Evolutionary conservation across 2,113 vertebrate species (phyloP).

Genomic region (Stegostoma tigrinum): DNA sequence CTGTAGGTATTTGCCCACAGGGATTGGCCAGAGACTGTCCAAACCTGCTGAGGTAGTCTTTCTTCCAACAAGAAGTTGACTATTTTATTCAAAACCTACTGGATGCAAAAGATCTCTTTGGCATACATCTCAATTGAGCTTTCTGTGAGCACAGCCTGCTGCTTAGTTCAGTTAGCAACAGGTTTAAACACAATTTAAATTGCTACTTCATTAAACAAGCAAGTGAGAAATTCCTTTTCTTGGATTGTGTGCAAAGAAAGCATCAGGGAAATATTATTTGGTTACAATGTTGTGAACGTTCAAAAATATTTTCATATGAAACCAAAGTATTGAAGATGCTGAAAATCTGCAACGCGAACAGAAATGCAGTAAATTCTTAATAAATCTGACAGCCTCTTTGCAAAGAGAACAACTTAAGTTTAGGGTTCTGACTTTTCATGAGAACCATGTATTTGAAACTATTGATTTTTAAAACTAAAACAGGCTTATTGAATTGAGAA

Average conservation of each 20-base stretch:
- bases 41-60: neutral
- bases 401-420: neutral
- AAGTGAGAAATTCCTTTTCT: neutral
- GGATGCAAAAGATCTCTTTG: neutral
- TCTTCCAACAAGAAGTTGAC: neutral
- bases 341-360: neutral
- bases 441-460: neutral
- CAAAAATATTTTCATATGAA: neutral
- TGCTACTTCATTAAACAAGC: neutral
- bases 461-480: neutral
- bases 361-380: neutral
- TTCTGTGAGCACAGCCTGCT: neutral
- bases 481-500: neutral
- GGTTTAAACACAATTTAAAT: neutral
- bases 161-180: neutral
- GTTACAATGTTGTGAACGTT: neutral
- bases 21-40: neutral
- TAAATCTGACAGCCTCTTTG: neutral
- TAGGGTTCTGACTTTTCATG: neutral
- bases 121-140: neutral
- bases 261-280: neutral
- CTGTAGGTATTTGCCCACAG: neutral
- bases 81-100: neutral
- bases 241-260: neutral
- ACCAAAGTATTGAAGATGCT: neutral